Evolutionary conservation across 23 tunicate genomes (phyloP).

Genomic region (Diplosoma virens): DNA sequence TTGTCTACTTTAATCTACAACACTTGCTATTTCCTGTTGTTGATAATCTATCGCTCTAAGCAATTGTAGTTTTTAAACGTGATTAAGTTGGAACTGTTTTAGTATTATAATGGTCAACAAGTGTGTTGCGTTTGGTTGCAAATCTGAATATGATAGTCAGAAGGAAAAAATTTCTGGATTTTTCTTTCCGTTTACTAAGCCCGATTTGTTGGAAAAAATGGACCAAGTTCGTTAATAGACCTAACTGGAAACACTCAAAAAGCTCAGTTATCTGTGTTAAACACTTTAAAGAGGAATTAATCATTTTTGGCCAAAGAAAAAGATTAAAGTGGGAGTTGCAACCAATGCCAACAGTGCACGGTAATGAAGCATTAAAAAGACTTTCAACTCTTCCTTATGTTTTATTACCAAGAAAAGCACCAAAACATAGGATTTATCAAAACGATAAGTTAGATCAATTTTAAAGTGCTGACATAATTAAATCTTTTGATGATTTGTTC

Average conservation of each 20-base stretch:
- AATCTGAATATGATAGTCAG: neutral
- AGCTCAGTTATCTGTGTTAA: conserved; percentile 17
- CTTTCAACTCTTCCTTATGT: conserved; percentile 5
- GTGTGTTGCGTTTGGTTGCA: conserved; percentile 17
- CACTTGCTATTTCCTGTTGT: no score
- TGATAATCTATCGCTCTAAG: no score
- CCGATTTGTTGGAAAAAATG: conserved; percentile 7
- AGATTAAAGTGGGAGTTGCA: neutral
- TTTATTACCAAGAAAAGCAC: neutral
- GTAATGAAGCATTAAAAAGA: neutral
- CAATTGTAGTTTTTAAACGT: no score
- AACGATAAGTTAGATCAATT: neutral
- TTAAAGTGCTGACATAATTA: neutral
- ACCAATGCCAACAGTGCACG: conserved; percentile 10
- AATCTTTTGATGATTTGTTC: neutral
- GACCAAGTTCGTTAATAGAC: conserved; percentile 18
- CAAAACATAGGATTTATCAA: conserved; percentile 11
- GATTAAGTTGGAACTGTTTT: no score
- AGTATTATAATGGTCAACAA: conserved; percentile 5
- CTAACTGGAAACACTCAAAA: conserved; percentile 13
- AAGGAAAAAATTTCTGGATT: neutral
- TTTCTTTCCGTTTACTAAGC: conserved; percentile 13
- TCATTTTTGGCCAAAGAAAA: conserved; percentile 5
- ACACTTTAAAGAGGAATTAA: conserved; percentile 9
- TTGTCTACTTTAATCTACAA: no score